Percentiles rank a stretch among this genome's conserved stretches.
Conservation (phyloP, 2,888 invertebrate species). For the Eucriotettix oculatus region DNA sequence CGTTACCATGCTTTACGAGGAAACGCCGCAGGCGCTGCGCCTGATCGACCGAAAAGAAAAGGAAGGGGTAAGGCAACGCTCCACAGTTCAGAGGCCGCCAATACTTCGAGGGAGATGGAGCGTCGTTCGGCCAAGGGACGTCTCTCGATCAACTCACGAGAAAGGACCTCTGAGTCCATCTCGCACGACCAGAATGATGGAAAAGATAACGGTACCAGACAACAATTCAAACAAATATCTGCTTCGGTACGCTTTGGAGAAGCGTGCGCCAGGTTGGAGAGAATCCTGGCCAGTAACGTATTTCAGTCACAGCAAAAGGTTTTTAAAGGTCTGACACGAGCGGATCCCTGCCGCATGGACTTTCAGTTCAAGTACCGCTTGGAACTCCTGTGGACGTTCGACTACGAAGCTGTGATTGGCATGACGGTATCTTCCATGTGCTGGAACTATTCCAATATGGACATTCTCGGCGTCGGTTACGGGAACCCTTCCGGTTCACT, state of each 20-base stretch:
- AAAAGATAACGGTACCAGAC: no score
- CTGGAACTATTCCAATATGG: slow-evolving; percentile 49
- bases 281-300: slow-evolving; percentile 52
- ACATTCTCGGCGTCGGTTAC: slow-evolving; percentile 59
- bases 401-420: slow-evolving; percentile 30
- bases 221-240: slow-evolving; percentile 15
- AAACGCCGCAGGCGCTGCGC: no score
- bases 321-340: slow-evolving; percentile 42
- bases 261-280: slow-evolving; percentile 46
- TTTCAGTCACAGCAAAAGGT: slow-evolving; percentile 49
- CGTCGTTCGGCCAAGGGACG: no score
- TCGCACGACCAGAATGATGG: no score
- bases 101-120: no score
- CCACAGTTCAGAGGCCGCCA: no score
- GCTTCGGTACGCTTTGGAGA: slow-evolving; percentile 32
- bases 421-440: slow-evolving; percentile 43
- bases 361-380: slow-evolving; percentile 49
- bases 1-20: no score
- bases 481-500: slow-evolving; percentile 41
- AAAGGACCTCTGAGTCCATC: no score
- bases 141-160: no score
- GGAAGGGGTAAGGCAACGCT: no score
- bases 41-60: no score
- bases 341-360: slow-evolving; percentile 43
- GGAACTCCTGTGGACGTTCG: slow-evolving; percentile 49